A percentile compares a stretch with the other conserved stretches of the same genome.
phyloP scores from a whole-genome alignment of 2,888 invertebrate genomes.

The Phania funesta region DNA sequence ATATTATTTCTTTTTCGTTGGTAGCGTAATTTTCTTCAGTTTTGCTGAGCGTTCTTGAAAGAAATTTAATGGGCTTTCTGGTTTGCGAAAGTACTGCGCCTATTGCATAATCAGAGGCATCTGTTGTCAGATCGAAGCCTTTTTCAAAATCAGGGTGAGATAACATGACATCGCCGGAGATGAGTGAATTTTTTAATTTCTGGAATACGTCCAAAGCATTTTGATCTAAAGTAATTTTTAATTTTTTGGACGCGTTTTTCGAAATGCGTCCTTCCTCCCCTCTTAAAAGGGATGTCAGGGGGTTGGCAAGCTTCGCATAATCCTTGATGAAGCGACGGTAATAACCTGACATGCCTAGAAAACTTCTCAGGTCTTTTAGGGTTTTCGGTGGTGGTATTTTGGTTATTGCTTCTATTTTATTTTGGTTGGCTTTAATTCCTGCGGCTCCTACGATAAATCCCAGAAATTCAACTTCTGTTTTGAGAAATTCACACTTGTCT shows the following conservation, averaged over 20 bases:
- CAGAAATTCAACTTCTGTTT: neutral
- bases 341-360: constrained; percentile 30
- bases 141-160: neutral
- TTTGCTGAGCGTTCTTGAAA: too few species aligned
- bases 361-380: constrained; percentile 18
- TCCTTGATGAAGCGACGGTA: constrained; percentile 32
- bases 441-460: constrained; percentile 1
- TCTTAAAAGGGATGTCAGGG: too few species aligned
- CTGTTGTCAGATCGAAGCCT: neutral
- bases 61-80: neutral
- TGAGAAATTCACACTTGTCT: neutral
- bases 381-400: constrained; percentile 12
- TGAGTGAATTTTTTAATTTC: constrained; percentile 2
- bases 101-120: neutral
- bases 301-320: too few species aligned
- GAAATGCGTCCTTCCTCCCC: too few species aligned
- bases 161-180: constrained; percentile 1
- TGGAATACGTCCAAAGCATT: constrained; percentile 21
- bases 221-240: constrained; percentile 10
- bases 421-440: neutral
- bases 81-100: neutral
- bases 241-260: constrained; percentile 3
- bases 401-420: constrained; percentile 26
- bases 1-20: too few species aligned
- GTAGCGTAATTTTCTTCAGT: too few species aligned